Evolutionary conservation across 2,113 vertebrate species (phyloP).

Genomic region (Tachysurus fulvidraco): DNA sequence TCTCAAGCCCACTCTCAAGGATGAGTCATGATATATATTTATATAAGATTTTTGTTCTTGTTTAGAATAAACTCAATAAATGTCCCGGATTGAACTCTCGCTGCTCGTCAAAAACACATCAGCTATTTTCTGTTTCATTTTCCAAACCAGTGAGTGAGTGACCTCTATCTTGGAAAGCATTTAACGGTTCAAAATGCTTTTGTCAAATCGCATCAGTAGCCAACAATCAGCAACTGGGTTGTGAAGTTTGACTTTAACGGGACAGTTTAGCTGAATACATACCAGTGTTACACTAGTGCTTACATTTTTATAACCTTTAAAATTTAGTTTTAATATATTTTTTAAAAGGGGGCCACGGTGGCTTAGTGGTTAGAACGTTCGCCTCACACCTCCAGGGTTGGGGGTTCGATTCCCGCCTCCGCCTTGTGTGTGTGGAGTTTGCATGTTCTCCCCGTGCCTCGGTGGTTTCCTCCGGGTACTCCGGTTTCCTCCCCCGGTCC

Average conservation of each 20-base stretch:
- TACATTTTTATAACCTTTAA: not conserved
- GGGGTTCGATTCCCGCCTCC: too few species aligned
- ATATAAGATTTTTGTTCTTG: not conserved
- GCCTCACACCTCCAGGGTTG: too few species aligned
- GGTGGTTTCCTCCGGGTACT: too few species aligned
- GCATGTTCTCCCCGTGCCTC: too few species aligned
- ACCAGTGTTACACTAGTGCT: not conserved
- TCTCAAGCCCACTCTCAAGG: not conserved
- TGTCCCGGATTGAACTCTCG: conserved; percentile 5
- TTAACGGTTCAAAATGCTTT: conserved; percentile 28
- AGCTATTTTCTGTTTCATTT: conserved; percentile 35
- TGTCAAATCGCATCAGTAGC: conserved; percentile 29
- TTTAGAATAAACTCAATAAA: not conserved
- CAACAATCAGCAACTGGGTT: not conserved
- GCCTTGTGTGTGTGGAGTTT: too few species aligned
- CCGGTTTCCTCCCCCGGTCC: too few species aligned
- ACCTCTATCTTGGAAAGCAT: conserved; percentile 32
- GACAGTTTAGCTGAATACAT: not conserved
- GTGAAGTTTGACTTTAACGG: not conserved
- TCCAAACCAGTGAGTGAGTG: conserved; percentile 25
- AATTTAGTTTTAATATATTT: not conserved
- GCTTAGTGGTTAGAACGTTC: too few species aligned
- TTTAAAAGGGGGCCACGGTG: too few species aligned
- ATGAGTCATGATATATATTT: not conserved
- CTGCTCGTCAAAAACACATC: conserved; percentile 22